Evolutionary conservation across 1,140 invertebrate genomes (phyloP).

Genomic region (Zaprionus taronus): DNA sequence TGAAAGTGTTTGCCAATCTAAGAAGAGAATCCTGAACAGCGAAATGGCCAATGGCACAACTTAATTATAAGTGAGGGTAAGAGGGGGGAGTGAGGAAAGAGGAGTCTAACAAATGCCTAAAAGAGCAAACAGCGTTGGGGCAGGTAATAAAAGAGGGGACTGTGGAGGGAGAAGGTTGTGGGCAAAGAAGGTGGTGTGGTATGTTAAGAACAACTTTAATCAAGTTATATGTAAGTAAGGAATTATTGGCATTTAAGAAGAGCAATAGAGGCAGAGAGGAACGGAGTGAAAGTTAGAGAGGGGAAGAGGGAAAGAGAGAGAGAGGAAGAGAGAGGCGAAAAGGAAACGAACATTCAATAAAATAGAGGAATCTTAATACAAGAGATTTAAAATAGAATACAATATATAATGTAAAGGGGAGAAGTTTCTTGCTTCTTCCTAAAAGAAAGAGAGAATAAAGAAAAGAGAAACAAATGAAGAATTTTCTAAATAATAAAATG

Average conservation of each 20-base stretch:
- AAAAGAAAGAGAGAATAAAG: too few species aligned
- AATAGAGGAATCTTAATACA: fast-evolving
- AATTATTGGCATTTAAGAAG: too few species aligned
- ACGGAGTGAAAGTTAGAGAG: not conserved
- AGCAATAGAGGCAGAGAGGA: not conserved
- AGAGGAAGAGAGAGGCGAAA: not conserved
- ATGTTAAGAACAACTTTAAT: not conserved
- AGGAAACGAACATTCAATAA: not conserved
- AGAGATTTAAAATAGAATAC: too few species aligned
- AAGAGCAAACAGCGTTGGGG: not conserved
- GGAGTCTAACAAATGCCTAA: not conserved
- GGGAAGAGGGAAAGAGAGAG: not conserved
- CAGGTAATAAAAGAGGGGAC: not conserved
- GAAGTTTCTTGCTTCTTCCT: too few species aligned
- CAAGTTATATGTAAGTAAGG: not conserved
- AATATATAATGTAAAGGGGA: too few species aligned
- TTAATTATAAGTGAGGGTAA: conserved; percentile 58
- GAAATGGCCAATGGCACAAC: conserved; percentile 57
- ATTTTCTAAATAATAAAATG: too few species aligned
- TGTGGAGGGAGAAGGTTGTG: not conserved
- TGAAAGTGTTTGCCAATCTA: conserved; percentile 58
- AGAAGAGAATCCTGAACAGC: not conserved
- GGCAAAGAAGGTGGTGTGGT: not conserved
- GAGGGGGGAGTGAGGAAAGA: not conserved
- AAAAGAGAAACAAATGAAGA: too few species aligned